Evolutionary conservation across 2,888 invertebrate species (phyloP), one percentile per base, ranked within the genome.

Genomic region (Dasypolia templi): DNA sequence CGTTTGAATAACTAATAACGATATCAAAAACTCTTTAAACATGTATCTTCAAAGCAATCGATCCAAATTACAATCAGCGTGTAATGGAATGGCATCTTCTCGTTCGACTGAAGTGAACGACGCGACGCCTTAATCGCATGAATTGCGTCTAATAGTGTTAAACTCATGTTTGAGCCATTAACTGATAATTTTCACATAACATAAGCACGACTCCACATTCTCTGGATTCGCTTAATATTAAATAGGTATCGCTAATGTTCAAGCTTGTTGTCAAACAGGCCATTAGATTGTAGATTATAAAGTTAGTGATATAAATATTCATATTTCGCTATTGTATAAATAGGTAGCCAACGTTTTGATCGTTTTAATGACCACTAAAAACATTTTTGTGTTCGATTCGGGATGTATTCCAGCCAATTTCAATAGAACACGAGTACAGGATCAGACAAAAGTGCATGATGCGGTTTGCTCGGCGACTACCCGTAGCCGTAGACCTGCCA

Each of bases 381-480:
- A 26, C 12, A 65, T 69, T 39, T 53, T 42, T 55, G 59, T 26
- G 44, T 26, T 70, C 44, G 53, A 63, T 51, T 29, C 44, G 63
- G 71, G 70, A 69, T 14, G 63, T 72, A 63, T 72, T 72, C 56
- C 51, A 65, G 66, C 75, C 65, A 74, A 76, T 83, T 75, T 81
- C 81, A 79, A 74, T 77, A 64, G 58, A 77, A 82, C 63, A 72
- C 35, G 66, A 78, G 67, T 72, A 70, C 75, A 82, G 74, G 67
- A 79, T 71, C 74, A 79, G 83, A 80, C 80, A 79, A 74, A 81
- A 85, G 81, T 79, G 82, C 82, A 84, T 75, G 82, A 82, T 87
- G 87, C 86, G 86, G 87, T 90, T 85, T 75, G 76, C 85, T 83
- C 84, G 77, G 79, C 85, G 81, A 86, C 79, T 75, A 79, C 75